Evolutionary conservation across 2,888 invertebrate species (phyloP).

Genomic region (Taenaris catops): DNA sequence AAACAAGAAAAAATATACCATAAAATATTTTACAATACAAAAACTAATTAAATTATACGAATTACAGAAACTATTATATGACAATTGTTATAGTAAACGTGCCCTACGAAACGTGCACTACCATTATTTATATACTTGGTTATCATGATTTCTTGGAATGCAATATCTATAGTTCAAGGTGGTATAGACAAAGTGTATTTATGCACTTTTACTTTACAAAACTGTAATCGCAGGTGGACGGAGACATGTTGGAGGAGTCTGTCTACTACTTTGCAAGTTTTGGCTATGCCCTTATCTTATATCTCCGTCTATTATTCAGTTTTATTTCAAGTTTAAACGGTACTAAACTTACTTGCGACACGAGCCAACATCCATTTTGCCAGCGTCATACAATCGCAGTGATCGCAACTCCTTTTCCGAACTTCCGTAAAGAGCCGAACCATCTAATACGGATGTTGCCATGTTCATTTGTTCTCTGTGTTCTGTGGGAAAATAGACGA

Average conservation of each 20-base stretch:
- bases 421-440: constrained; percentile 89
- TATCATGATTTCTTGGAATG: constrained; percentile 7
- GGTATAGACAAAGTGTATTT: constrained; percentile 1
- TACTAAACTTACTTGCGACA: constrained; percentile 79
- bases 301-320: too few species aligned
- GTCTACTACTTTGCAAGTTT: too few species aligned
- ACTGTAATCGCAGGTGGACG: too few species aligned
- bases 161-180: constrained; percentile 11
- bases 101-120: not conserved
- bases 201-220: too few species aligned
- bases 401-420: constrained; percentile 85
- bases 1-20: too few species aligned
- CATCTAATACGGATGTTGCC: constrained; percentile 91
- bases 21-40: too few species aligned
- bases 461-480: constrained; percentile 91
- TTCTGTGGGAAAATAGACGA: constrained; percentile 68
- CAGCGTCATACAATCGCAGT: constrained; percentile 84
- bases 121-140: not conserved
- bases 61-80: too few species aligned
- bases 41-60: too few species aligned
- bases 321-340: too few species aligned
- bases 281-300: too few species aligned
- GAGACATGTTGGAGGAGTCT: too few species aligned
- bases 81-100: too few species aligned
- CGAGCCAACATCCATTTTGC: constrained; percentile 83